A percentile compares a stretch with the other conserved stretches of the same genome.
These are phyloP conservation scores for Rhea americana DNA, from an alignment of 2,113 vertebrate species.

Conservation along the genomic window DNA sequence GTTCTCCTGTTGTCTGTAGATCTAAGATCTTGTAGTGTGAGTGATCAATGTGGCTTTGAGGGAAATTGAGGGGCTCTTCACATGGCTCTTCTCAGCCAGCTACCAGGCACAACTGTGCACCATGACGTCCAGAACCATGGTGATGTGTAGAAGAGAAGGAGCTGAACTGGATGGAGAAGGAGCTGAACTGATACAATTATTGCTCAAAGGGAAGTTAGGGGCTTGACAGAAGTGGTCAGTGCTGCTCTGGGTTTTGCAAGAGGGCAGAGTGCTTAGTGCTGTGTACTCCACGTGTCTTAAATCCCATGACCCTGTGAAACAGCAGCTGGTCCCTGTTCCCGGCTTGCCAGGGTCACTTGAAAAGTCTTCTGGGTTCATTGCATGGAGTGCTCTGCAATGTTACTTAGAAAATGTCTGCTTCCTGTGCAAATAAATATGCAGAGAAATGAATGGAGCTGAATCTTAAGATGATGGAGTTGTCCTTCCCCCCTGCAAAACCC, in stretches of 20 bases:
- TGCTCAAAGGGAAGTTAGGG: background rate
- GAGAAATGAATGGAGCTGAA: background rate
- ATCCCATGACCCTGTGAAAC: background rate
- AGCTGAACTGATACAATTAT: background rate
- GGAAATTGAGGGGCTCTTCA: background rate
- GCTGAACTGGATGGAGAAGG: background rate
- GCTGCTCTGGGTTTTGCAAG: constrained; percentile 13
- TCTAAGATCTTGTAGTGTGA: background rate
- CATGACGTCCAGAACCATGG: background rate
- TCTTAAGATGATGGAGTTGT: background rate
- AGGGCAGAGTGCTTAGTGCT: background rate
- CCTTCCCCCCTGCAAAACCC: background rate
- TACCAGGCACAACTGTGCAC: background rate
- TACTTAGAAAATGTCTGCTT: background rate
- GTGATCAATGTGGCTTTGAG: background rate
- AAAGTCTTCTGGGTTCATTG: background rate
- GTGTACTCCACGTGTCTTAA: background rate
- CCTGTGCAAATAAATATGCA: background rate
- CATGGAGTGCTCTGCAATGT: background rate
- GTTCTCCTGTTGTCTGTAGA: background rate
- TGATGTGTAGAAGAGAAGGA: background rate
- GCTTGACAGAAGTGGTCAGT: background rate
- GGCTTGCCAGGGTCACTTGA: background rate
- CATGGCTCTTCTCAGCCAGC: background rate
- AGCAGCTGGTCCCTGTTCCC: background rate